Evolutionary conservation across 2,888 invertebrate species (phyloP), one percentile per base, ranked within the genome.

Genomic region (Mamestra brassicae): DNA sequence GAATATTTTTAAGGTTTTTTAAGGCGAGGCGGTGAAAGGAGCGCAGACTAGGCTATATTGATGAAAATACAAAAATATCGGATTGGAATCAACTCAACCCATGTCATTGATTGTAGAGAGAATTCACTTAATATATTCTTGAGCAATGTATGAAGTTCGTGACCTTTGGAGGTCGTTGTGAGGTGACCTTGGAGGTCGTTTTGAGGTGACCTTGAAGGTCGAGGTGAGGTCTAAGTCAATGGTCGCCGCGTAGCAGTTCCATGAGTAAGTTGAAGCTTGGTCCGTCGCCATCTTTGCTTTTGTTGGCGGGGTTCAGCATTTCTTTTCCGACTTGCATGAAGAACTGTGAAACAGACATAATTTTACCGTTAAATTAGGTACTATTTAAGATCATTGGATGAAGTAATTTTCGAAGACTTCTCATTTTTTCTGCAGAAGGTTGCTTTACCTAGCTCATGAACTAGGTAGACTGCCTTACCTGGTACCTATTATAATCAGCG

Each of bases 161-260:
- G 67, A 78, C 78, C 78, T 74, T 52, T 58, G 69, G 65, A 42
- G 75, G 68, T 61, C 70, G 80, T 72, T 66, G 60, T 78, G 66
- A 68, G 34, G n/a, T 67, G 74, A 83, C 62, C 75, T 78, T 65
- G 71, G 15, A 62, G 54, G 62, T 57, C 80, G 80, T 72, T 54
- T 42, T 74, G 61, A 72, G 62, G 55, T 75, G 78, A 82, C 70
- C 83, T 77, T 68, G 66, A 63, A 34, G 71, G 57, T 64, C 74
- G 62, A 68, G 26, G n/a, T 72, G 74, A 84, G 57, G 26, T 71
- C 75, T 68, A 82, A 85, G 90, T 97, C 97, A 99, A 96, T 99
- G 99, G 97, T 99, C 99, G 90, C 99, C 99, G 90, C 99, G 97
- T 83, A 99, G 97, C 77, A 99, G 97, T 97, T 99, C 99, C 98